Base-by-base conservation (phyloP, 2,797 vertebrate species). In the Sardinella longiceps region DNA sequence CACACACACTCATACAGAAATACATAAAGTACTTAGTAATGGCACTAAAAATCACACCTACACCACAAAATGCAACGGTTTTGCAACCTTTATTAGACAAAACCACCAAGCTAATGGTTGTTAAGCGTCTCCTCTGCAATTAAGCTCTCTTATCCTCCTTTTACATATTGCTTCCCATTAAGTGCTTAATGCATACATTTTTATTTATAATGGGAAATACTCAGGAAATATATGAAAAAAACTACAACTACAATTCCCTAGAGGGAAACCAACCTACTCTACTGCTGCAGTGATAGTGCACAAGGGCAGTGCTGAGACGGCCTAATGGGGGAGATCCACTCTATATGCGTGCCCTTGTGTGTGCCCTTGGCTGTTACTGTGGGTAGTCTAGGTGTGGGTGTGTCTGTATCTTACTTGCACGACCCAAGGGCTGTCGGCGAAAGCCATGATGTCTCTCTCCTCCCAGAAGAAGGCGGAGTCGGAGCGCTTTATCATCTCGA, bases 391-490 rank as follows among this genome's bases (percentile, higher is more conserved):
- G 9, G 23, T 6, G 28, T 33, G 63, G 2, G 63, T 18, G 6
- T 15, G 63, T 33, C 3, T 15, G 23, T 33, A 37, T 85, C 91
- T 89, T 94, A 99, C 98, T 97, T 99, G 98, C 88, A 99, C 97
- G 23, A 99, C 97, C 98, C 98, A 99, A 0, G 98, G 97, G 89
- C 98, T 99, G 93, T 99, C 97, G 81, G 98, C 95, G 1, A 99
- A 99, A 77, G 98, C 98, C 98, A 99, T 99, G 90, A 99, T 99
- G 92, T 99, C 98, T 90, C 98, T 96, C 89, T 99, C 98, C 91
- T 99, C 98, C 98, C 98, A 99, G 94, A 99, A 99, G 93, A 99
- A 99, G 84, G 98, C 98, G 5, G 98, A 99, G 94, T 99, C 98
- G 20, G 98, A 99, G 90, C 98, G 96, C 92, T 99, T 99, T 93